A percentile compares a stretch with the other conserved stretches of the same genome.
Evolutionary conservation across 2,113 vertebrate genomes (phyloP).

Genomic region (Calyptomena viridis): DNA sequence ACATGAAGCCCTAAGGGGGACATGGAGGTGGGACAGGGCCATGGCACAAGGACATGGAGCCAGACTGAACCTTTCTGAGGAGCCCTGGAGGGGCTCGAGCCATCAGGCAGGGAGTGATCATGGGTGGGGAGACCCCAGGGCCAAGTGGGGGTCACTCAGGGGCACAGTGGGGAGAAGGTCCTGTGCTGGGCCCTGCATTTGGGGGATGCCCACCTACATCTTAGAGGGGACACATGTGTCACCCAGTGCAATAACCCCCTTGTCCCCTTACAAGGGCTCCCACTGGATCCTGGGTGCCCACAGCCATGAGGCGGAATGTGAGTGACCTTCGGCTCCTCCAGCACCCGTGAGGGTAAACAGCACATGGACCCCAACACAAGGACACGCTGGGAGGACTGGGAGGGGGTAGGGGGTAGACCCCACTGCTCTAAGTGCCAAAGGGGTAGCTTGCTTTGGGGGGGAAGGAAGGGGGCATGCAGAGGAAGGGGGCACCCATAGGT

Average conservation of each 20-base stretch:
- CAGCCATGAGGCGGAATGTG: neutral
- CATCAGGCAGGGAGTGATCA: neutral
- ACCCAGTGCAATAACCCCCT: accelerated
- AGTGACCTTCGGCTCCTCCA: neutral
- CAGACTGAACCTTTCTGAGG: neutral
- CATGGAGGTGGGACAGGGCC: neutral
- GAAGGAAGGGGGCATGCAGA: neutral
- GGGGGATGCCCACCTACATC: neutral
- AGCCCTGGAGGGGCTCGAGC: neutral
- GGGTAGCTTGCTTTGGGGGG: no score
- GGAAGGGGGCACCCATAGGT: neutral
- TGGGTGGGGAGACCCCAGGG: neutral
- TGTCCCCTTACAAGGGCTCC: neutral
- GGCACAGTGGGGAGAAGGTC: neutral
- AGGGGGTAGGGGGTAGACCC: no score
- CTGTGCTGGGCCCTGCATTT: neutral
- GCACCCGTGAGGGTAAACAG: neutral
- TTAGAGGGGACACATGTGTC: no score
- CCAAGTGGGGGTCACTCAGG: accelerated
- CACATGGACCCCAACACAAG: neutral
- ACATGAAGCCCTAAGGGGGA: neutral
- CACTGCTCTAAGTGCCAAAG: accelerated
- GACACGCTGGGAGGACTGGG: accelerated
- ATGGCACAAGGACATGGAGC: no score
- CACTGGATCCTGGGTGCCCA: accelerated